phyloP scores from a whole-genome alignment of 2,888 invertebrate species.

The Coelinius sp. region DNA sequence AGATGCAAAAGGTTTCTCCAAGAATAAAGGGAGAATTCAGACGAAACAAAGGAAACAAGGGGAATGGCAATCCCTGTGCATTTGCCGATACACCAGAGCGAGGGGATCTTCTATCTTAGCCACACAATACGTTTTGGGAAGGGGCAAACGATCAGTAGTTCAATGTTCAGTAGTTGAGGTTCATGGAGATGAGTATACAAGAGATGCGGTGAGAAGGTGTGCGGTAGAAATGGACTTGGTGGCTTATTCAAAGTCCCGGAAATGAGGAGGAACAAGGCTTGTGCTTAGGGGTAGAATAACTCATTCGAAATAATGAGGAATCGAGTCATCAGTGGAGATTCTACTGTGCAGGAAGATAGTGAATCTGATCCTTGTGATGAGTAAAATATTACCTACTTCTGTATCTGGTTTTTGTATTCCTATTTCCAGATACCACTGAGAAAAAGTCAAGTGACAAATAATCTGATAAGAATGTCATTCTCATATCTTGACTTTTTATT shows the following conservation, averaged over 20 bases:
- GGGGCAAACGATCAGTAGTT: constrained; percentile 23
- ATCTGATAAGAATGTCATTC: too few relatives aligned
- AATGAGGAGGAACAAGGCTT: constrained; percentile 28
- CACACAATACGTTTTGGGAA: constrained; percentile 17
- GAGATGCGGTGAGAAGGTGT: not conserved
- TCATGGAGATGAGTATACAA: not conserved
- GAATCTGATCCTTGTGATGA: too few relatives aligned
- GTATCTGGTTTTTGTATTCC: too few relatives aligned
- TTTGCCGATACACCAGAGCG: constrained; percentile 13
- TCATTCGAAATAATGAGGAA: constrained; percentile 10
- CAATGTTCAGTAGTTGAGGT: constrained; percentile 23
- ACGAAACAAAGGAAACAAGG: constrained; percentile 22
- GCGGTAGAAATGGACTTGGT: not conserved
- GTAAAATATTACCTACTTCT: too few relatives aligned
- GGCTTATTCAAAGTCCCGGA: constrained; percentile 24
- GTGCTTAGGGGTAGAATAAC: not conserved
- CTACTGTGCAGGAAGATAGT: not conserved
- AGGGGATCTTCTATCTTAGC: not conserved
- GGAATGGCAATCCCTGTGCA: constrained; percentile 33
- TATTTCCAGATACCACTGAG: too few relatives aligned
- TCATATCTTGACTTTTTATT: too few relatives aligned
- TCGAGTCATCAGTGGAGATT: not conserved
- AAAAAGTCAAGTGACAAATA: too few relatives aligned
- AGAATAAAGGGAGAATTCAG: not conserved
- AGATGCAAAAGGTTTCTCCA: not conserved